Percentiles rank a stretch among this genome's conserved stretches.
phyloP scores from a whole-genome alignment of 2,888 invertebrate species.

The Tiliacea aurago region DNA sequence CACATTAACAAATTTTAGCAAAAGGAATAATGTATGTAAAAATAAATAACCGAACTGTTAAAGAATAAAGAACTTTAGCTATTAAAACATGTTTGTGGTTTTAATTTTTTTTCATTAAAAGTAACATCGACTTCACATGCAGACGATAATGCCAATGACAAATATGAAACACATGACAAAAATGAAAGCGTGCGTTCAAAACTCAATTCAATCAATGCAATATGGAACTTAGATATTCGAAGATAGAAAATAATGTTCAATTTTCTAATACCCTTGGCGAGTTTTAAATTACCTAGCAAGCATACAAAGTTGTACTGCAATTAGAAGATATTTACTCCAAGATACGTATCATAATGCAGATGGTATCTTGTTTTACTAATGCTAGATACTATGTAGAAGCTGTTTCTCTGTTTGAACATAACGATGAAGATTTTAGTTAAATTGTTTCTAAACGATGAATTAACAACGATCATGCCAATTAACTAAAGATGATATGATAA shows the following conservation, averaged over 20 bases:
- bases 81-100: conserved; percentile 2
- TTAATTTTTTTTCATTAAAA: conserved; percentile 25
- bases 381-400: background rate
- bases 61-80: background rate
- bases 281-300: conserved; percentile 30
- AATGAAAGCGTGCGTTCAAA: conserved; percentile 49
- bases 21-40: background rate
- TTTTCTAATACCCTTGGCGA: conserved; percentile 25
- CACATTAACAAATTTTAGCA: no score
- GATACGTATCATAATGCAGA: conserved; percentile 19
- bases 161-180: conserved; percentile 54
- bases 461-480: background rate
- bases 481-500: background rate
- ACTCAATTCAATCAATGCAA: conserved; percentile 14
- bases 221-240: conserved; percentile 29
- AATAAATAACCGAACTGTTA: background rate
- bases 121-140: conserved; percentile 35
- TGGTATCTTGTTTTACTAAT: conserved; percentile 14
- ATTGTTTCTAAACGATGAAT: background rate
- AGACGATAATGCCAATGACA: conserved; percentile 48
- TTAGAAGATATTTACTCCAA: conserved; percentile 29
- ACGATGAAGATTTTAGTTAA: background rate
- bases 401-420: background rate
- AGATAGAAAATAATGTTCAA: conserved; percentile 22
- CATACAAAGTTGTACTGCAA: conserved; percentile 15